Conservation (phyloP, 2,888 invertebrate species). For the Drosophila nigricruria region DNA sequence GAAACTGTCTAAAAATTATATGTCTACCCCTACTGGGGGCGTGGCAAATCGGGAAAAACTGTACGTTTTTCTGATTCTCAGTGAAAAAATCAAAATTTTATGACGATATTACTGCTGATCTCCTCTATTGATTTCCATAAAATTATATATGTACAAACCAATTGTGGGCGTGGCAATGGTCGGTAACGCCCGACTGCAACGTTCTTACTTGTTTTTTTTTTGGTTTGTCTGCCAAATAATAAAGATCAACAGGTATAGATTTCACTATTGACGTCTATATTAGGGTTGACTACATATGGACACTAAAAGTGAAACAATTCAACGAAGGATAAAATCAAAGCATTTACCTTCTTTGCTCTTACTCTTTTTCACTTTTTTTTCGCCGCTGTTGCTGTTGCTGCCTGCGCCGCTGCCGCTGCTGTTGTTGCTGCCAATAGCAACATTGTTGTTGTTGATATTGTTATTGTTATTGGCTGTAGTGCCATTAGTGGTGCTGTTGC, state of each 20-base stretch:
- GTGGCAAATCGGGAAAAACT: too few relatives aligned
- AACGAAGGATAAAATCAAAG: conserved; percentile 83
- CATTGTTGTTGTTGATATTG: conserved; percentile 47
- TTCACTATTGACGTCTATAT: not conserved
- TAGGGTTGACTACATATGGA: conserved; percentile 8
- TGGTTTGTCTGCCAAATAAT: too few relatives aligned
- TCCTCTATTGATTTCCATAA: too few relatives aligned
- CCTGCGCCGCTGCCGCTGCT: conserved; percentile 73
- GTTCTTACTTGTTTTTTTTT: too few relatives aligned
- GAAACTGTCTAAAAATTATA: too few relatives aligned
- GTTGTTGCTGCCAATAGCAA: conserved; percentile 47
- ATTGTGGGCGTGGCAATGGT: too few relatives aligned
- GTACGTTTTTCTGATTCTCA: too few relatives aligned
- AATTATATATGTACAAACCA: too few relatives aligned
- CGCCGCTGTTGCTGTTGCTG: conserved; percentile 81
- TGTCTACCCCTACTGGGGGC: too few relatives aligned
- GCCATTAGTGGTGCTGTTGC: conserved; percentile 38
- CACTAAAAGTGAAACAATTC: conserved; percentile 78
- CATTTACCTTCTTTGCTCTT: conserved; percentile 86
- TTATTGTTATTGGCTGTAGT: conserved; percentile 48
- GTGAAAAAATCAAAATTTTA: too few relatives aligned
- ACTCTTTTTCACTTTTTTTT: conserved; percentile 86
- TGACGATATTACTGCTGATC: too few relatives aligned
- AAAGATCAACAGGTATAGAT: conserved; percentile 33
- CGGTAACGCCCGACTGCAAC: too few relatives aligned